Evolutionary conservation across 2,113 vertebrate genomes (phyloP).

Genomic region (Sphaerodactylus townsendi): DNA sequence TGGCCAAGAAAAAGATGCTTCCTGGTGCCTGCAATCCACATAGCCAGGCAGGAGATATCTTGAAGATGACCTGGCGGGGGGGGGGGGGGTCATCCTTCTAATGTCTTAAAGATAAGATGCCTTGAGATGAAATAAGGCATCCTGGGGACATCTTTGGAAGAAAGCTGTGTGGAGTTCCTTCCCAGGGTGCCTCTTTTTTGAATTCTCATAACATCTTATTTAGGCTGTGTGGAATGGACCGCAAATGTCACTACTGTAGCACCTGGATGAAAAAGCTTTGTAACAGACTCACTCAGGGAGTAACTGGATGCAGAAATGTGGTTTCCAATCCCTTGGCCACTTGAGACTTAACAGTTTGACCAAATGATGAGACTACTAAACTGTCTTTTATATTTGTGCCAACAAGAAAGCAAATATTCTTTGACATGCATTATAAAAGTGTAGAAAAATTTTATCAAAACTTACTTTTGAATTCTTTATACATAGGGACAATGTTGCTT

Average conservation of each 20-base stretch:
- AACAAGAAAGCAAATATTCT: background rate
- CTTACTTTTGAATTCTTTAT: constrained; percentile 82
- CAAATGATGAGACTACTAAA: background rate
- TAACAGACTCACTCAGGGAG: background rate
- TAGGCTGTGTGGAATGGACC: too few relatives aligned
- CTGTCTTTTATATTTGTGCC: background rate
- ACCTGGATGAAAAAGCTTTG: background rate
- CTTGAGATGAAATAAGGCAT: too few relatives aligned
- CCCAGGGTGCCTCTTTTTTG: too few relatives aligned
- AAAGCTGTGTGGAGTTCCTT: too few relatives aligned
- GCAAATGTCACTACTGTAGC: background rate
- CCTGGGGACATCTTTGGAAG: too few relatives aligned
- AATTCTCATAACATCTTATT: too few relatives aligned
- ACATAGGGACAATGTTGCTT: constrained; percentile 91
- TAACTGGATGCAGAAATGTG: background rate
- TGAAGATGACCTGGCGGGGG: too few relatives aligned
- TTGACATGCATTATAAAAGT: background rate
- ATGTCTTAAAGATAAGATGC: too few relatives aligned
- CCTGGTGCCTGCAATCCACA: too few relatives aligned
- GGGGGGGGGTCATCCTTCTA: too few relatives aligned
- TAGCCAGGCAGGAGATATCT: too few relatives aligned
- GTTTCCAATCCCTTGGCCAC: background rate
- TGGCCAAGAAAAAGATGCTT: too few relatives aligned
- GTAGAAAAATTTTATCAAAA: background rate
- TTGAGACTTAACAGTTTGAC: background rate